phyloP scores from a whole-genome alignment of 2,113 vertebrate species.

The Anolis carolinensis region DNA sequence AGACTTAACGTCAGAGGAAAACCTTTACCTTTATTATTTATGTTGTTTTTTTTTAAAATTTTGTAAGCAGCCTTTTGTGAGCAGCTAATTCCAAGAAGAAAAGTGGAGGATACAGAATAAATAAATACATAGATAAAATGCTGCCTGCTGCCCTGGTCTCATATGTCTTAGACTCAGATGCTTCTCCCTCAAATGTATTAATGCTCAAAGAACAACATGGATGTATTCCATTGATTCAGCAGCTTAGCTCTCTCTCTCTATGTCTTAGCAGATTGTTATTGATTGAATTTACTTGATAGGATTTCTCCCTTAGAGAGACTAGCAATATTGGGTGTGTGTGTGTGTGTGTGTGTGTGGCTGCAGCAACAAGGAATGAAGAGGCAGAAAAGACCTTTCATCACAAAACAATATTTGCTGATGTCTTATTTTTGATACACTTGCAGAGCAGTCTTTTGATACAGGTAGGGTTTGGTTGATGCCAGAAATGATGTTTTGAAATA shows the following conservation, averaged over 20 bases:
- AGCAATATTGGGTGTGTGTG: no score
- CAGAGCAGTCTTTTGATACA: neutral
- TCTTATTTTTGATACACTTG: slow-evolving; percentile 18
- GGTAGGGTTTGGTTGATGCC: neutral
- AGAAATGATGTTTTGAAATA: slow-evolving; percentile 22
- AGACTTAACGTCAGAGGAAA: no score
- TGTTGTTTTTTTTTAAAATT: no score
- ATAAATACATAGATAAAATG: neutral
- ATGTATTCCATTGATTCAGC: slow-evolving; percentile 13
- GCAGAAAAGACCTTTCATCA: slow-evolving; percentile 2
- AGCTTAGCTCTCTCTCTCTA: slow-evolving; percentile 1
- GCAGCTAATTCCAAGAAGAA: no score
- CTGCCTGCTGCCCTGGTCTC: neutral
- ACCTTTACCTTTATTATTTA: no score
- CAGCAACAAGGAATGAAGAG: neutral
- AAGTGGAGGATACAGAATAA: no score
- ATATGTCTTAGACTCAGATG: neutral
- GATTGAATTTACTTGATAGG: slow-evolving; percentile 22
- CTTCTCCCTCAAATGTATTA: neutral
- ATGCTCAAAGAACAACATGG: slow-evolving; percentile 10
- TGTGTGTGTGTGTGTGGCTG: no score
- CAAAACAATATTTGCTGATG: slow-evolving; percentile 24
- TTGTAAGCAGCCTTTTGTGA: no score
- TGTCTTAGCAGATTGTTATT: slow-evolving; percentile 30
- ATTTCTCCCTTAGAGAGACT: neutral